Base-by-base conservation (phyloP, 2,888 invertebrate genomes). In the Clostera curtula region DNA sequence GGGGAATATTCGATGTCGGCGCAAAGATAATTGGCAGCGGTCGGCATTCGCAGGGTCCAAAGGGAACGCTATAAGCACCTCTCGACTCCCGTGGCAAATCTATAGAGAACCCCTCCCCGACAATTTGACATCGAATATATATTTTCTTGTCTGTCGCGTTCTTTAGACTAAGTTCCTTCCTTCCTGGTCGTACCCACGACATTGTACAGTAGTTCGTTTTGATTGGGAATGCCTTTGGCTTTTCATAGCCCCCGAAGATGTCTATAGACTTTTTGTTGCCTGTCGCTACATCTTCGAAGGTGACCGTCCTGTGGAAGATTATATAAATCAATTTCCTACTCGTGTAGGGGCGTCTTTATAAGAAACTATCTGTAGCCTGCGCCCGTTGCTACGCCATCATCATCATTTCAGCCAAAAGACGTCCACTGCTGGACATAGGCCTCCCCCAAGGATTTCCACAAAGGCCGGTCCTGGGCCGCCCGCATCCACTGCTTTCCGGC, bases 141-240 rank as follows among this genome's bases (percentile, higher is more conserved):
- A 80, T 41, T 43, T 71, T 77, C 25, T 60, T 73, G 12, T 76
- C 57, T 0, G 58, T 55, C 0, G 49, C 56, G 31, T 80, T 83
- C 40, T 79, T 79, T 27, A 83, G 34, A 27, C 74, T 80, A 1
- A 83, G 49, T 25, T 82, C 79, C 28, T 76, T 82, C 4, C 74
- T 45, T 1, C 72, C 80, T 0, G 62, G 28, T 2, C 71, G 56
- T 3, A 80, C 70, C 73, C 76, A 83, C 0, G 79, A 75, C 37
- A 83, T 48, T 1, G 49, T 49, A 17, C 46, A 57, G 36, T 61
- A 49, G 32, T 68, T 82, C 0, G 76, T 77, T 35, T 79, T 77
- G 11, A 83, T 68, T 0, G 82, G 82, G 34, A 82, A 83, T 0
- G 43, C 29, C 40, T 63, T 72, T 0, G 64, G 59, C 17, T 54